Conservation (phyloP, 2,797 vertebrate genomes). For the Neosilurus mollespiculum region DNA sequence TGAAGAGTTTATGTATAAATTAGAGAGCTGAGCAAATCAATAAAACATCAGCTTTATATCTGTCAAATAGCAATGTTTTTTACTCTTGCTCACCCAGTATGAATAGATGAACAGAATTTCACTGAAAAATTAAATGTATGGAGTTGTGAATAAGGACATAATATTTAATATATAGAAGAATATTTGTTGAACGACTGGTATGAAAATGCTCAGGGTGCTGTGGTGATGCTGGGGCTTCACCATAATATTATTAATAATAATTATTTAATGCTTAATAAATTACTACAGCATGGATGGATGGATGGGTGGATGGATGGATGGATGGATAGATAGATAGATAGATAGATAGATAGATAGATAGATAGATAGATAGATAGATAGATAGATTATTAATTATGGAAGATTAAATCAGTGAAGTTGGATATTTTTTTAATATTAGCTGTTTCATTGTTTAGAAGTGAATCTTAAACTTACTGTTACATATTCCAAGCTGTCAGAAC, state of each 20-base stretch:
- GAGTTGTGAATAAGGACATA: neutral
- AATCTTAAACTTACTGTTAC: conserved; percentile 11
- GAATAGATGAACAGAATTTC: too few relatives aligned
- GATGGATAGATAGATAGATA: too few relatives aligned
- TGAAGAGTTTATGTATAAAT: too few relatives aligned
- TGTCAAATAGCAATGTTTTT: neutral
- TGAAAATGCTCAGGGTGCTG: too few relatives aligned
- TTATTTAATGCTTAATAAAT: neutral
- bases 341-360: too few relatives aligned
- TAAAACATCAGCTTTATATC: neutral
- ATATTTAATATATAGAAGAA: neutral
- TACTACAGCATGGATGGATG: too few relatives aligned
- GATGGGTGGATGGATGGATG: too few relatives aligned
- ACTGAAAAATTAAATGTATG: neutral
- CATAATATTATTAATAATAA: neutral
- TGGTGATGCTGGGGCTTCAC: too few relatives aligned
- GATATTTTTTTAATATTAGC: neutral
- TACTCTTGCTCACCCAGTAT: too few relatives aligned
- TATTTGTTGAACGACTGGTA: too few relatives aligned
- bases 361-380: too few relatives aligned
- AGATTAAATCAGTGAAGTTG: neutral
- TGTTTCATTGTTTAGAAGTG: conserved; percentile 1
- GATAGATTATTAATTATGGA: neutral
- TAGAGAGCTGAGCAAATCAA: neutral
- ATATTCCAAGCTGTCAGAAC: conserved; percentile 29